Conservation (phyloP, 2,888 invertebrate genomes). For the Heteromyza rotundicornis region DNA sequence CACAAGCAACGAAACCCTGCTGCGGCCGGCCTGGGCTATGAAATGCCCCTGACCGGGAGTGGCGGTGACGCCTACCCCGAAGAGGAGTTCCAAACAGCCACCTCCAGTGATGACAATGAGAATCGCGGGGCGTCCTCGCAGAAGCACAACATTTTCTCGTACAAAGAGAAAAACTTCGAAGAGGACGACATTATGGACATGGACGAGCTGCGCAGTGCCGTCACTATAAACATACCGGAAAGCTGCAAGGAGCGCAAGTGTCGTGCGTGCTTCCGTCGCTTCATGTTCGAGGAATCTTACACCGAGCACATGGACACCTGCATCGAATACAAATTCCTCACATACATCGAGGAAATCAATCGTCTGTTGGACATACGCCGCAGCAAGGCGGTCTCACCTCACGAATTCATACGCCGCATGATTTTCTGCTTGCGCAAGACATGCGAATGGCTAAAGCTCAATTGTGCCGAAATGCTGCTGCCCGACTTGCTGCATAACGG, state of each 20-base stretch:
- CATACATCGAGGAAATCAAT: constrained; percentile 54
- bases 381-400: constrained; percentile 58
- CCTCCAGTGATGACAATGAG: constrained; percentile 56
- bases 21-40: constrained; percentile 17
- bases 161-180: constrained; percentile 59
- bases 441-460: constrained; percentile 56
- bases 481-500: constrained; percentile 43
- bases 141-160: constrained; percentile 55
- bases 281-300: constrained; percentile 60
- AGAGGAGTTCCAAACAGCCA: constrained; percentile 51
- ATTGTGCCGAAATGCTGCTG: constrained; percentile 52
- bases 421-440: constrained; percentile 59
- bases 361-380: constrained; percentile 52
- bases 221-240: constrained; percentile 59
- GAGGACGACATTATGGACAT: constrained; percentile 60
- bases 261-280: constrained; percentile 56
- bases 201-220: constrained; percentile 52
- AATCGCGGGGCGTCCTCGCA: constrained; percentile 19
- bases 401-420: constrained; percentile 61
- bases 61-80: constrained; percentile 38
- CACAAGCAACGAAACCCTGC: constrained; percentile 16
- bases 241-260: constrained; percentile 61
- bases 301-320: constrained; percentile 56
- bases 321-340: constrained; percentile 57
- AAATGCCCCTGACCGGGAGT: constrained; percentile 31